Conservation (phyloP, 2,888 invertebrate genomes). For the Meloe dianella region DNA sequence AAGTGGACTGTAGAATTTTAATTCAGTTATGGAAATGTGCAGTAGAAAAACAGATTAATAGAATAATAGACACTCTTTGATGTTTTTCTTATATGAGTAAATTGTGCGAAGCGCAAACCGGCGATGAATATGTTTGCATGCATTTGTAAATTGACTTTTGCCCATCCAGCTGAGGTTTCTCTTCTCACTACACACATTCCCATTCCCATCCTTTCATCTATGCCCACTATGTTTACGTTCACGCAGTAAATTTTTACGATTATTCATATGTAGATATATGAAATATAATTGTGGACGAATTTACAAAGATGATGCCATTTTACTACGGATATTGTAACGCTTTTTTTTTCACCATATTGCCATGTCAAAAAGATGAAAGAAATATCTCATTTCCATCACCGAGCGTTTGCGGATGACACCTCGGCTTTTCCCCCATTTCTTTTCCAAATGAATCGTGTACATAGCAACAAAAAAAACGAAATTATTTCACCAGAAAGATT, state of each 20-base stretch:
- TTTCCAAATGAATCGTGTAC: neutral
- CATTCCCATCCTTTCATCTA: conserved; percentile 17
- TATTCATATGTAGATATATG: conserved; percentile 36
- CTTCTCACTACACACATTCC: neutral
- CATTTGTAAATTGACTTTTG: conserved; percentile 31
- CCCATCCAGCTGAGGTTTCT: neutral
- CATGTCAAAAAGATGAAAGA: conserved; percentile 30
- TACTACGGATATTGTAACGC: conserved; percentile 22
- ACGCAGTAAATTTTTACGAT: conserved; percentile 35
- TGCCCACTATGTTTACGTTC: conserved; percentile 27
- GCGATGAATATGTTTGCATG: conserved; percentile 40
- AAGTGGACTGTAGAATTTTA: conserved; percentile 43
- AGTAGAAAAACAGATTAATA: conserved; percentile 46
- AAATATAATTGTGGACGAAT: conserved; percentile 39
- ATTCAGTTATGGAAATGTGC: conserved; percentile 43
- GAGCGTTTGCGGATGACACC: conserved; percentile 31
- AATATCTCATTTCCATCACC: conserved; percentile 34
- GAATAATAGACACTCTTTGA: conserved; percentile 49
- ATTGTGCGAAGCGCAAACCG: conserved; percentile 37
- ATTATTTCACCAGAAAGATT: neutral
- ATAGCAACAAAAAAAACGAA: neutral
- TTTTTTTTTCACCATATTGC: conserved; percentile 31
- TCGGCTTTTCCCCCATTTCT: conserved; percentile 25
- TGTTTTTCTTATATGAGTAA: conserved; percentile 44
- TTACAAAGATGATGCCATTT: conserved; percentile 33